Evolutionary conservation across 2,888 invertebrate genomes (phyloP).

Genomic region (Vanessa cardui): DNA sequence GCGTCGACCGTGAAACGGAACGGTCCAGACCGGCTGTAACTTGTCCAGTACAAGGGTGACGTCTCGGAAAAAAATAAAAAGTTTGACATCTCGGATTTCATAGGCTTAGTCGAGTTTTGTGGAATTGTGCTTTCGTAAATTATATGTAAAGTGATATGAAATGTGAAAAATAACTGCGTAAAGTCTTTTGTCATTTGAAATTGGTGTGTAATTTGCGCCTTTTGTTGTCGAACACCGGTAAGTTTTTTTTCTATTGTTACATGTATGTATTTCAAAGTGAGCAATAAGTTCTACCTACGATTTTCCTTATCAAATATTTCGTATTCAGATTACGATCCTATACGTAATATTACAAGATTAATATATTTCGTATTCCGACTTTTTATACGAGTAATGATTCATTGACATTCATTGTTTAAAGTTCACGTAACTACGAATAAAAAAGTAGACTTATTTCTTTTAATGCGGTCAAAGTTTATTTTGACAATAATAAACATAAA

Average conservation of each 20-base stretch:
- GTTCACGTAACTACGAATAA: too few species aligned
- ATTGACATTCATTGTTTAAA: background rate
- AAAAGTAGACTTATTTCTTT: too few species aligned
- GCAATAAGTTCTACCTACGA: constrained; percentile 20
- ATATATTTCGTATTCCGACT: constrained; percentile 36
- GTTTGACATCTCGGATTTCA: constrained; percentile 70
- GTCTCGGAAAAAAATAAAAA: constrained; percentile 59
- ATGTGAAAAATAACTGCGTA: constrained; percentile 42
- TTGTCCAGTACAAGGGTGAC: constrained; percentile 49
- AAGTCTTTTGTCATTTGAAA: constrained; percentile 40
- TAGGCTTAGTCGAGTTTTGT: constrained; percentile 61
- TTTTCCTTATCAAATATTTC: constrained; percentile 27
- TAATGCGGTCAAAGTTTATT: too few species aligned
- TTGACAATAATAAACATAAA: too few species aligned
- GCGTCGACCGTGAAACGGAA: constrained; percentile 72
- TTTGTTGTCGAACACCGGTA: constrained; percentile 45
- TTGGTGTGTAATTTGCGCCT: constrained; percentile 45
- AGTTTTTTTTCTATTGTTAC: constrained; percentile 40
- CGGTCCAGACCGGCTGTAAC: constrained; percentile 62
- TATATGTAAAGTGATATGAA: constrained; percentile 50
- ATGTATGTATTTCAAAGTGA: constrained; percentile 10
- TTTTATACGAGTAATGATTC: constrained; percentile 43
- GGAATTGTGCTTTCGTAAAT: constrained; percentile 44
- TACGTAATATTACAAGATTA: constrained; percentile 9
- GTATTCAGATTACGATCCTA: background rate